Evolutionary conservation across 2,113 vertebrate species (phyloP).

Genomic region (Bambusicola thoracicus): DNA sequence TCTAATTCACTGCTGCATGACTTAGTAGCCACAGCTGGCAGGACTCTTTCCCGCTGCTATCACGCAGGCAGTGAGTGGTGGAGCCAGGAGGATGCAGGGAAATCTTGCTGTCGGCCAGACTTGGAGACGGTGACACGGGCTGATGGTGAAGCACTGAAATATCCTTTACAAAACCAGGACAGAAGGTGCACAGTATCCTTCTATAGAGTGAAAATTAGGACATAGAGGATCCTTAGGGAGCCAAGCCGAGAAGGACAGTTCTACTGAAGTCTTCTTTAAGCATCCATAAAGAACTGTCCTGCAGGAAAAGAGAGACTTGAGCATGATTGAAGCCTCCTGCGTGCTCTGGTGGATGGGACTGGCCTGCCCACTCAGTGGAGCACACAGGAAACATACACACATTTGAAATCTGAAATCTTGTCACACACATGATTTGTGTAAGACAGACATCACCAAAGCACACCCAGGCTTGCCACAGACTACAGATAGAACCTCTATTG

Average conservation of each 20-base stretch:
- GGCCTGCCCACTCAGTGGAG: neutral
- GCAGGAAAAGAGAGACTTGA: neutral
- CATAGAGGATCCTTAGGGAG: neutral
- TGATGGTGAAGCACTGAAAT: neutral
- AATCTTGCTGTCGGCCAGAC: neutral
- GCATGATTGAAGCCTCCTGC: neutral
- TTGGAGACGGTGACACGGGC: neutral
- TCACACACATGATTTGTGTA: neutral
- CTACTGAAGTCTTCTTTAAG: neutral
- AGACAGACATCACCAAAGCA: neutral
- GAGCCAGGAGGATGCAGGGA: neutral
- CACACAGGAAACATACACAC: neutral
- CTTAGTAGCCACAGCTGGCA: neutral
- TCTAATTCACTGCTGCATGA: neutral
- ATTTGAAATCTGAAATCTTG: neutral
- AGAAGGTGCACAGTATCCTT: neutral
- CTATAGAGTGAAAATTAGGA: neutral
- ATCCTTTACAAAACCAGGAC: neutral
- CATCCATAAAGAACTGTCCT: neutral
- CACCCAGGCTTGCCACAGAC: neutral
- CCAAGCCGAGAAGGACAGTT: neutral
- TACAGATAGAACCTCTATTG: neutral
- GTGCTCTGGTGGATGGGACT: neutral
- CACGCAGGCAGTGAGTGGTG: rapidly evolving
- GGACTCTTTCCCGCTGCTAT: neutral